These are phyloP conservation scores for Caenorhabditis sp. DNA, from an alignment of 2,888 invertebrate species.

Conservation along the genomic window DNA sequence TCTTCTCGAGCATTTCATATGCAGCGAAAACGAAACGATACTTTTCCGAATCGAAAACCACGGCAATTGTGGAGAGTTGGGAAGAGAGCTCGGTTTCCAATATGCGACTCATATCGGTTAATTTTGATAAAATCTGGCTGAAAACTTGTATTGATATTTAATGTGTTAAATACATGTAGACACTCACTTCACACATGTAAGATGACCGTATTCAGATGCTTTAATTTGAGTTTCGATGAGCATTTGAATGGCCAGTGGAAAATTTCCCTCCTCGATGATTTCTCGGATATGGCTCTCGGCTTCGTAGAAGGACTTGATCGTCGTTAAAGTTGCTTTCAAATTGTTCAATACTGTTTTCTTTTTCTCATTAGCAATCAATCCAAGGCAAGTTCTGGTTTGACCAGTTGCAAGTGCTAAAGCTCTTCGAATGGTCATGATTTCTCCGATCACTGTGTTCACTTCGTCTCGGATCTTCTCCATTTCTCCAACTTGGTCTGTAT, in stretches of 20 bases:
- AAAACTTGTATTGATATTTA: slow-evolving; percentile 23
- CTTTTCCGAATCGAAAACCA: slow-evolving; percentile 88
- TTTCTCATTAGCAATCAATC: slow-evolving; percentile 93
- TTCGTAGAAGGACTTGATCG: slow-evolving; percentile 88
- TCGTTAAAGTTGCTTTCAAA: slow-evolving; percentile 89
- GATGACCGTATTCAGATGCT: slow-evolving; percentile 68
- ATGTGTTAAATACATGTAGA: neutral
- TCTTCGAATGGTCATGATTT: slow-evolving; percentile 52
- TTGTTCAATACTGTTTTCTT: slow-evolving; percentile 91
- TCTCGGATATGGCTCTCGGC: slow-evolving; percentile 76
- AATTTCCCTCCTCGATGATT: slow-evolving; percentile 76
- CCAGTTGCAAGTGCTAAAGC: slow-evolving; percentile 88
- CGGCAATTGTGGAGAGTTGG: slow-evolving; percentile 71
- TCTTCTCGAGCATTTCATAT: slow-evolving; percentile 92
- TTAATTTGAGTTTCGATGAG: slow-evolving; percentile 75
- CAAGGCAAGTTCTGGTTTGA: slow-evolving; percentile 85
- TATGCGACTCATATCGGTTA: slow-evolving; percentile 58
- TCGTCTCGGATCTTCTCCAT: slow-evolving; percentile 84
- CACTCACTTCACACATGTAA: slow-evolving; percentile 73
- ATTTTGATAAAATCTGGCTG: slow-evolving; percentile 70
- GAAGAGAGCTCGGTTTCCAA: slow-evolving; percentile 73
- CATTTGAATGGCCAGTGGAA: slow-evolving; percentile 77
- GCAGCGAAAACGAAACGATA: slow-evolving; percentile 92
- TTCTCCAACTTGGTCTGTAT: slow-evolving; percentile 90
- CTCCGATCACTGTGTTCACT: slow-evolving; percentile 69